phyloP scores from a whole-genome alignment of 2,113 vertebrate species.

The Jacana jacana region DNA sequence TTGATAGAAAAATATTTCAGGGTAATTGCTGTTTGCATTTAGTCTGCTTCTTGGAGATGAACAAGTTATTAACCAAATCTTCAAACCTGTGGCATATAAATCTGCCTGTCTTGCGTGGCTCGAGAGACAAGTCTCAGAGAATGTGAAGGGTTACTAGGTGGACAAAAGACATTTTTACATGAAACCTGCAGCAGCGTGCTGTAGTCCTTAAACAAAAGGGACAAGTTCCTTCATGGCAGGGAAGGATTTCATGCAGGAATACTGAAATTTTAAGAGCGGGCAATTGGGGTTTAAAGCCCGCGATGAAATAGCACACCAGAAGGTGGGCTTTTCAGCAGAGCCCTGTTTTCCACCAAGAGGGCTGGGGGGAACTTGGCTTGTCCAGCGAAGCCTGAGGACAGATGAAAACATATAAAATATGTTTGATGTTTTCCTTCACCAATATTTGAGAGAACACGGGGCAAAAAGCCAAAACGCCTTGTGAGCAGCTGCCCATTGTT shows the following conservation, averaged over 20 bases:
- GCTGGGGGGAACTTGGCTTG: neutral
- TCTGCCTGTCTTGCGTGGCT: neutral
- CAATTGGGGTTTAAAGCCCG: neutral
- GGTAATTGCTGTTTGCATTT: neutral
- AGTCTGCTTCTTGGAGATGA: neutral
- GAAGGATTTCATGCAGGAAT: neutral
- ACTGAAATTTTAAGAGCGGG: neutral
- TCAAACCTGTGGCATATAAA: neutral
- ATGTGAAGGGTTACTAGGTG: neutral
- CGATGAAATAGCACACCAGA: neutral
- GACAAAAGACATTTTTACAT: neutral
- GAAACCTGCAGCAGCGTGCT: neutral
- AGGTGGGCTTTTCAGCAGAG: neutral
- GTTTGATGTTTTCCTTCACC: neutral
- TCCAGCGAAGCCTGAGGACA: neutral
- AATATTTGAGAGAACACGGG: neutral
- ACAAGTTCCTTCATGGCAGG: accelerated
- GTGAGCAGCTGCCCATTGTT: neutral
- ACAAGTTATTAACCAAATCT: neutral
- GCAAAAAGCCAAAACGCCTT: neutral
- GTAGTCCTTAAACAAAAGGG: neutral
- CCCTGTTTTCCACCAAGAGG: neutral
- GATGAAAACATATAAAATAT: neutral
- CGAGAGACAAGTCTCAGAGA: neutral
- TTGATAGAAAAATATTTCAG: neutral